Conservation (phyloP, 2,113 vertebrate species). For the Prietella phreatophila region DNA sequence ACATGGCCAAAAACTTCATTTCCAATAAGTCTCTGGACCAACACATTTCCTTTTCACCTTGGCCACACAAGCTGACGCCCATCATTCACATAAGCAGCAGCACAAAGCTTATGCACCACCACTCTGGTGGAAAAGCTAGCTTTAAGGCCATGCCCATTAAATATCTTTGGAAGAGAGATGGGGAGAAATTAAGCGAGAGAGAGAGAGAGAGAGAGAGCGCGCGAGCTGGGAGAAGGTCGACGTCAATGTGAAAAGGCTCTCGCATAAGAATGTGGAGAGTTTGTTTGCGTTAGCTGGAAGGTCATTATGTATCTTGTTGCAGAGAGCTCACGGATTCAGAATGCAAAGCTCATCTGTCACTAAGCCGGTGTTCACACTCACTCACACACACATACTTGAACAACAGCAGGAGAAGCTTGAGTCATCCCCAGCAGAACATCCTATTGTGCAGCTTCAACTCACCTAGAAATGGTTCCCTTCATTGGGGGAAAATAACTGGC, state of each 20-base stretch:
- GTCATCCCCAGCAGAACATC: background rate
- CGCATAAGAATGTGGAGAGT: background rate
- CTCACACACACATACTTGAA: background rate
- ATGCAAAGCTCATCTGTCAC: conserved; percentile 10
- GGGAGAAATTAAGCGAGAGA: background rate
- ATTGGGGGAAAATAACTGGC: background rate
- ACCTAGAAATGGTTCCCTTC: background rate
- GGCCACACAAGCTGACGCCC: background rate
- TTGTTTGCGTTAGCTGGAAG: too few relatives aligned
- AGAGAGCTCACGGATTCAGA: background rate
- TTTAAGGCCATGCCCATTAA: conserved; percentile 8
- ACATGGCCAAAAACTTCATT: conserved; percentile 31
- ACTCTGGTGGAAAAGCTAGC: background rate
- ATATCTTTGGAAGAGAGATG: background rate
- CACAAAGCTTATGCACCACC: background rate
- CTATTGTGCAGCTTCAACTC: background rate
- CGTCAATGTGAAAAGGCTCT: background rate
- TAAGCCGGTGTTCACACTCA: background rate
- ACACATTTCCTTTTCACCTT: conserved; percentile 13
- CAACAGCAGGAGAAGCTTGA: conserved; percentile 6
- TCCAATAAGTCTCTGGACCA: conserved; percentile 43
- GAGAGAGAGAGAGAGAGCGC: background rate
- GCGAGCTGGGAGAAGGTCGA: background rate
- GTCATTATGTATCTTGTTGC: too few relatives aligned
- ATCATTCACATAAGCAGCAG: conserved; percentile 36